Base-by-base conservation (phyloP, 2,888 invertebrate species). In the Acrocyrtus sp. region DNA sequence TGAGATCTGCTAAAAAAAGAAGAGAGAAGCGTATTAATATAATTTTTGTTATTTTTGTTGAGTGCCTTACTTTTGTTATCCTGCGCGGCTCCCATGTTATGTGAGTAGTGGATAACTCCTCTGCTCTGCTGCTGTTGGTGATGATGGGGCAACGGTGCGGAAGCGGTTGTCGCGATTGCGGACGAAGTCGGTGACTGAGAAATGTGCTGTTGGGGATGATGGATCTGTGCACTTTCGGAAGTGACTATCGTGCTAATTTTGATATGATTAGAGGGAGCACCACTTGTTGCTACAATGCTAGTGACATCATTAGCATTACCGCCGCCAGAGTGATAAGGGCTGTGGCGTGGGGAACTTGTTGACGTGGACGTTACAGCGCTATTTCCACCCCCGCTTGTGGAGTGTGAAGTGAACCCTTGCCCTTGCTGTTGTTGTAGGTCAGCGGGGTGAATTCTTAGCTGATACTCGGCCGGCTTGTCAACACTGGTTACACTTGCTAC, bases 21-120 rank as follows among this genome's bases (percentile, higher is more conserved):
- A 22, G 24, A 22, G 54, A 22, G n/a, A 26, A n/a, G 39, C n/a
- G n/a, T 39, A 50, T 53, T 4, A 39, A 12, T 24, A 62, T 39
- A 50, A 27, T 51, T 54, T 27, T 43, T 50, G 6, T n/a, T n/a
- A 27, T 39, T 54, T 27, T 45, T 54, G 29, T 63, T 24, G 29
- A 54, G 48, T 51, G 53, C 68, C 78, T 78, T 78, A 78, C 78
- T 69, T 78, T 78, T 78, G 27, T 58, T 72, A 50, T 66, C 48
- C 47, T 78, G 74, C 73, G 72, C 75, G 29, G 80, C 76, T 45
- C 76, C 76, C 79, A 78, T 76, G 34, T 80, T 76, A 41, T 77
- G 68, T 21, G 77, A 74, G 74, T 78, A 80, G 34, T 80, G 80
- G 62, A 80, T 80, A 47, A 80, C 80, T 6, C 80, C 80, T 17